Base-by-base conservation (phyloP, 2,888 invertebrate genomes). In the Amiota communis region DNA sequence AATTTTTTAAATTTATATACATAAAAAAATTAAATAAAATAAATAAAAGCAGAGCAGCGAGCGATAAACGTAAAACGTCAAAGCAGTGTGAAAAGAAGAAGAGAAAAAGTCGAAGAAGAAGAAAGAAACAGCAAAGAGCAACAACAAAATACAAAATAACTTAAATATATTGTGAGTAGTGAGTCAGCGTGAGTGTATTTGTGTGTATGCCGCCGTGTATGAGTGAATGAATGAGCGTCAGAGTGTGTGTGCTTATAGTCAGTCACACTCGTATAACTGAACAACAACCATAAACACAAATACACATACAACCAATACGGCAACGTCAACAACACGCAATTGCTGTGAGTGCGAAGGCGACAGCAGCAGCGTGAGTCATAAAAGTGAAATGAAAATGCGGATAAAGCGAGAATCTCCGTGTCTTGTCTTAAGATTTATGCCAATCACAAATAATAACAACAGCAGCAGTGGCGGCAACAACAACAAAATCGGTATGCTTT, bases 371-470 rank as follows among this genome's bases (percentile, higher is more conserved):
- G 89, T 89, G 89, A 89, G 88, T 89, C 89, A 89, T 87, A 89
- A 87, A 89, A 89, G 89, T 89, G 89, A 89, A 88, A 89, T 88
- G 87, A 90, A 90, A 87, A 93, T 93, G 93, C 92, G 93, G 90
- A 91, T 93, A 86, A 93, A 92, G 90, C 91, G 93, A 89, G 92
- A 92, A 88, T 92, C 92, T 79, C 92, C 92, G 81, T 93, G 93
- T 88, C 91, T 93, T 81, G 92, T 93, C 79, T 90, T 93, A 73
- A 90, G 92, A 85, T 92, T 92, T 82, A 91, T 92, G 87, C 92
- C 93, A 87, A 87, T 87, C 77, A 76, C 75, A 85, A 83, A 78
- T 74, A 83, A 81, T 74, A 81, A 77, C 75, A 80, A 78, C 56
- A 76, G 75, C 51, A 71, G 51, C 36, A 69, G 57, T 75, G 51